Percentiles rank a stretch among this genome's conserved stretches.
Conservation (phyloP, 2,888 invertebrate species). For the Drosophila anceps region DNA sequence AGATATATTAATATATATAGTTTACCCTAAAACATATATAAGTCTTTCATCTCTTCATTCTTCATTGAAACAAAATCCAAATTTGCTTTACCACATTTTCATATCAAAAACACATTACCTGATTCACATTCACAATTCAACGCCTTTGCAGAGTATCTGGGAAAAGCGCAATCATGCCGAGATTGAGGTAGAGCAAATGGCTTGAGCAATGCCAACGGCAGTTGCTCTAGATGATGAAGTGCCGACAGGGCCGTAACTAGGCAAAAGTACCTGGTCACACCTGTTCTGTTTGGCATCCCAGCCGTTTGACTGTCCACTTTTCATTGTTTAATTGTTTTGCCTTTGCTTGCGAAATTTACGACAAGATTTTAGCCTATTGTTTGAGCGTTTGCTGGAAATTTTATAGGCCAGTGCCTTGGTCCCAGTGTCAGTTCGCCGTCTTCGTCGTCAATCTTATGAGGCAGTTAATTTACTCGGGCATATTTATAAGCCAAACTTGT, state of each 20-base stretch:
- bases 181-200: conserved; percentile 2
- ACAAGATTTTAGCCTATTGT: conserved; percentile 52
- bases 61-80: too few species aligned
- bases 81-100: background rate
- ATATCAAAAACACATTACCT: background rate
- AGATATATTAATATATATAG: too few species aligned
- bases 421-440: conserved; percentile 10
- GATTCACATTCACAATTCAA: background rate
- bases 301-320: conserved; percentile 67
- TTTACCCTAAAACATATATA: too few species aligned
- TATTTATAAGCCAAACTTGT: conserved; percentile 42
- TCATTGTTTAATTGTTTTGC: conserved; percentile 73
- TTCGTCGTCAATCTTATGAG: conserved; percentile 63
- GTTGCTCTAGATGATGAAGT: conserved; percentile 61
- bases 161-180: background rate
- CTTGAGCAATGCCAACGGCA: conserved; percentile 49
- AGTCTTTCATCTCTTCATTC: too few species aligned
- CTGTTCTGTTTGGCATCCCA: conserved; percentile 46
- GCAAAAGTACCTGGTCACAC: conserved; percentile 69
- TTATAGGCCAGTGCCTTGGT: conserved; percentile 29
- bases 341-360: conserved; percentile 55
- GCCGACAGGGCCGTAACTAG: conserved; percentile 66
- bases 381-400: conserved; percentile 35
- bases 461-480: conserved; percentile 64
- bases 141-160: conserved; percentile 34